A percentile compares a stretch with the other conserved stretches of the same genome.
These are phyloP conservation scores for Xestia xanthographa DNA, from an alignment of 2,888 invertebrate species.

Conservation along the genomic window DNA sequence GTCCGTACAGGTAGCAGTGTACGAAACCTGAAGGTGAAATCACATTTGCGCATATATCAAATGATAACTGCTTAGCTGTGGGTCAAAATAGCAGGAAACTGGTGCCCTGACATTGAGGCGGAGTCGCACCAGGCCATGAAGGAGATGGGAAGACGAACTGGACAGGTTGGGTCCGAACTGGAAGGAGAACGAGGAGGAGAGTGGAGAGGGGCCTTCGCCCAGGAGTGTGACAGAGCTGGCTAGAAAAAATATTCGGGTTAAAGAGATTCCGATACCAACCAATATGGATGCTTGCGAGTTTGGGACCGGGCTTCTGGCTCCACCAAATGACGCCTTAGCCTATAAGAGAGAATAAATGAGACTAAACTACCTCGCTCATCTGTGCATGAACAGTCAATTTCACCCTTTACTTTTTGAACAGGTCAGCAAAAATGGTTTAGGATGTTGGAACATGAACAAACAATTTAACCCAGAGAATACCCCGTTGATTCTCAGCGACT, in stretches of 20 bases:
- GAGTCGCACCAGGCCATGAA: too few relatives aligned
- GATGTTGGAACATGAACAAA: constrained; percentile 93
- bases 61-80: background rate
- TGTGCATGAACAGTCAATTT: background rate
- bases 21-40: background rate
- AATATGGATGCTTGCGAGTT: background rate
- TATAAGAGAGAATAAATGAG: background rate
- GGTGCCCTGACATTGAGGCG: too few relatives aligned
- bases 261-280: background rate
- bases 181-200: too few relatives aligned
- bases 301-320: background rate
- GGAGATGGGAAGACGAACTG: too few relatives aligned
- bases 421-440: constrained; percentile 93
- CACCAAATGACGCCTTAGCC: background rate
- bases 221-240: too few relatives aligned
- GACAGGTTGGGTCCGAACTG: too few relatives aligned
- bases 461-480: constrained; percentile 91
- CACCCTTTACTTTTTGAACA: constrained; percentile 64
- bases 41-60: background rate
- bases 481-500: constrained; percentile 92
- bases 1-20: background rate
- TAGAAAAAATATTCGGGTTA: too few relatives aligned
- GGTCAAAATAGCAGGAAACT: background rate
- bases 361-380: too few relatives aligned
- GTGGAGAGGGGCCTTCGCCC: too few relatives aligned